Percentiles rank a stretch among this genome's conserved stretches.
Conservation (phyloP, 2,888 invertebrate genomes). For the Troilus luridus region DNA sequence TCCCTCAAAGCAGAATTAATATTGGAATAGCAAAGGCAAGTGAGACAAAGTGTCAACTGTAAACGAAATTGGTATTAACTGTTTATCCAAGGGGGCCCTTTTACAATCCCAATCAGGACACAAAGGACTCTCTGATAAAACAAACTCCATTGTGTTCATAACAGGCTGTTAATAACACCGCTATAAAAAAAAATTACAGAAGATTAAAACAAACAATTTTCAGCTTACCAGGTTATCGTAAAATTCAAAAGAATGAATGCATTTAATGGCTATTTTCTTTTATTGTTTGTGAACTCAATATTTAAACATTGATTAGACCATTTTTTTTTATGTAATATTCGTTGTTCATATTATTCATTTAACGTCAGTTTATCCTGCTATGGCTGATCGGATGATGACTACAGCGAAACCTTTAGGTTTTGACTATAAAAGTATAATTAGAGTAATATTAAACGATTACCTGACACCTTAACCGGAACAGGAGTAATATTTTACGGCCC, state of each 20-base stretch:
- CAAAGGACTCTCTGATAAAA: neutral
- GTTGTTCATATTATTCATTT: too few relatives aligned
- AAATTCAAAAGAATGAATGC: neutral
- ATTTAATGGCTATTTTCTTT: neutral
- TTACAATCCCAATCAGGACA: neutral
- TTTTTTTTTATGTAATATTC: too few relatives aligned
- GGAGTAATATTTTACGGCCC: too few relatives aligned
- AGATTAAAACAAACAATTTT: neutral
- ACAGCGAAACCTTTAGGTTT: too few relatives aligned
- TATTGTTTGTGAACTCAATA: too few relatives aligned
- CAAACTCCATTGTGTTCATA: neutral
- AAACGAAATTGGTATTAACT: constrained; percentile 11
- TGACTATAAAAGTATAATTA: too few relatives aligned
- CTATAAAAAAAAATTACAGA: neutral
- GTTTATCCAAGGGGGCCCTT: neutral
- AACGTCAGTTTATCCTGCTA: too few relatives aligned
- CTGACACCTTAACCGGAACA: too few relatives aligned
- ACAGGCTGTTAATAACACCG: neutral
- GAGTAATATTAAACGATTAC: too few relatives aligned
- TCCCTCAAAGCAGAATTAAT: neutral
- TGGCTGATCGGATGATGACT: too few relatives aligned
- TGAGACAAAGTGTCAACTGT: neutral
- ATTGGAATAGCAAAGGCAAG: neutral
- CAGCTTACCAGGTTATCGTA: neutral
- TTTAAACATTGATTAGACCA: too few relatives aligned